Evolutionary conservation across 2,113 vertebrate genomes (phyloP), one percentile per base, ranked within the genome.

Genomic region (Pangasianodon hypophthalmus): DNA sequence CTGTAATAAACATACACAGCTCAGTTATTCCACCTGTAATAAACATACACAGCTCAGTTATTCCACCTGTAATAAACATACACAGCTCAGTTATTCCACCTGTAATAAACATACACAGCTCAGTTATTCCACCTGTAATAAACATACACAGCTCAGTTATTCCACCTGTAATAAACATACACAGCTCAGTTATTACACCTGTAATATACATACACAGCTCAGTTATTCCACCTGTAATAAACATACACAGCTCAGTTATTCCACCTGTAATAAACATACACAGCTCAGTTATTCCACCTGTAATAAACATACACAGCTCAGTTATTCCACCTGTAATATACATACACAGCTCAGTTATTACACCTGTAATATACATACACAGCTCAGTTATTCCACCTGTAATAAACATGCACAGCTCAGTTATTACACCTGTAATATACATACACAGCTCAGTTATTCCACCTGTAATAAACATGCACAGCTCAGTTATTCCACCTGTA

Each of bases 111-210:
- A 71, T 7, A 6, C 69, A 71, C 32, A 37, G 67, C 1, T n/a
- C 9, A 69, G 18, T 19, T 84, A 50, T 67, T 91, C 64, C 75
- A 90, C 81, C 90, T 91, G 84, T 60, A 86, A 82, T 41, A 77
- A 46, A 44, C 44, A 73, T 52, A 18, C 29, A 75, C 56, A 26
- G 50, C 9, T 54, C n/a, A 56, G 3, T 56, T 29, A 37, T 67
- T 26, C 1, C 56, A 58, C 56, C 56, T 18, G 14, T 3, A 58
- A 58, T 58, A 58, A 58, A 58, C 56, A 58, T 6, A 19, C 54
- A 52, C 50, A 64, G 62, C 2, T 29, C 24, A 52, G 50, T 52
- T 84, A 50, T 67, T 91, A 75, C 75, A 90, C 81, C 90, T 91
- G 84, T 60, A 86, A 82, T 41, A 77, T 37, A 44, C 44, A 73